Base-by-base conservation (phyloP, 1,140 invertebrate species). In the Zaprionus gabonicus region DNA sequence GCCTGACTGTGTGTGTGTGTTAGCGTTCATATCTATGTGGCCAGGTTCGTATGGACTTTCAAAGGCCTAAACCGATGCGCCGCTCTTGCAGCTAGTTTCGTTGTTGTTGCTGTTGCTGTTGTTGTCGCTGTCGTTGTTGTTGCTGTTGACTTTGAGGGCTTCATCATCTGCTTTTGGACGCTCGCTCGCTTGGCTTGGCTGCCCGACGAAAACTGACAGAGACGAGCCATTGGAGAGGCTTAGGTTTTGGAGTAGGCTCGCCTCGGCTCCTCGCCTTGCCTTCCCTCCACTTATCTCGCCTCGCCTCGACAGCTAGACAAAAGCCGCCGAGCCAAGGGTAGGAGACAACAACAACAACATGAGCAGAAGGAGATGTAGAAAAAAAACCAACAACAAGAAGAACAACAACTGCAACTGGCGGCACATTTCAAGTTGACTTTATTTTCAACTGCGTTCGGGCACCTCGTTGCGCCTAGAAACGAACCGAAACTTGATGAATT, bases 341-440 rank as follows among this genome's bases (percentile, higher is more conserved):
- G 85, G 81, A 84, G 85, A 79, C 77, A 70, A 53, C 71, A 57
- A 60, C 75, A 71, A 74, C 51, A 57, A 70, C 63, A 64, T 63
- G 10, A 56, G 15, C 31, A 36, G 17, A 17, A 53, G 25, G 5
- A 56, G 27, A 46, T 56, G 34, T n/a, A 63, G 66, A 60, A 53
- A 72, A 51, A 64, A 66, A 31, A 15, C n/a, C n/a, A 68, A 53
- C 71, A 57, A 60, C 75, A 70, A 41, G 4, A 59, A 49, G 51
- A 64, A 23, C 67, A 70, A 58, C 53, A 34, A 44, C 9, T 59
- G 38, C 67, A 78, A 90, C 71, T 77, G 85, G 76, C 85, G 85
- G 85, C 85, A 64, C 76, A 90, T 90, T 90, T 90, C 81, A 90
- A 90, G 85, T 90, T 90, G 85, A 90, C 85, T 90, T 90, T 90